These are phyloP conservation scores for Gymnosoma rotundatum DNA, from an alignment of 2,888 invertebrate species.

Conservation along the genomic window DNA sequence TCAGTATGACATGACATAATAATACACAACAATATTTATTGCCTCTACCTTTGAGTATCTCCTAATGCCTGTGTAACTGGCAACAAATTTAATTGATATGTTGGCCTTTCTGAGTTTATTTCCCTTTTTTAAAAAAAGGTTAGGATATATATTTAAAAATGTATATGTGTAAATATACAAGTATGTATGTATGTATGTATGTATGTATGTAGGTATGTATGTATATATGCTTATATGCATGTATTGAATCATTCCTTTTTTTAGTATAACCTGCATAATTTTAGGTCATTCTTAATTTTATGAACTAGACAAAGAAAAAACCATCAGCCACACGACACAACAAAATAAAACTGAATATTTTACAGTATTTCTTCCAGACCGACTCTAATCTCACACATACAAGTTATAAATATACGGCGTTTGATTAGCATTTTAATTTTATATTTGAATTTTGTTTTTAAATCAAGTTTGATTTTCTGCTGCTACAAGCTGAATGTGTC, in stretches of 20 bases:
- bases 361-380: constrained; percentile 14
- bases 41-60: background rate
- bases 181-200: too few relatives aligned
- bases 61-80: constrained; percentile 13
- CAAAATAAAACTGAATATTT: constrained; percentile 21
- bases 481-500: constrained; percentile 18
- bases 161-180: background rate
- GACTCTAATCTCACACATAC: constrained; percentile 7
- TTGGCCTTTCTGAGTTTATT: constrained; percentile 22
- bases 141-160: too few relatives aligned
- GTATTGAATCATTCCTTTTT: too few relatives aligned
- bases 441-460: background rate
- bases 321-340: background rate
- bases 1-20: constrained; percentile 5
- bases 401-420: background rate
- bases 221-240: too few relatives aligned
- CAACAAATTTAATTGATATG: constrained; percentile 46
- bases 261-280: background rate
- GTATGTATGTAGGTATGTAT: too few relatives aligned
- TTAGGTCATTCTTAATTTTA: constrained; percentile 36
- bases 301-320: background rate
- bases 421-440: constrained; percentile 18
- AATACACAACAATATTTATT: background rate
- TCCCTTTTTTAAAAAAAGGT: background rate
- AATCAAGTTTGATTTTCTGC: background rate